A percentile compares a stretch with the other conserved stretches of the same genome.
phyloP scores from a whole-genome alignment of 35 echinoderm and acorn worm genomes.

The Chiridota heheva region DNA sequence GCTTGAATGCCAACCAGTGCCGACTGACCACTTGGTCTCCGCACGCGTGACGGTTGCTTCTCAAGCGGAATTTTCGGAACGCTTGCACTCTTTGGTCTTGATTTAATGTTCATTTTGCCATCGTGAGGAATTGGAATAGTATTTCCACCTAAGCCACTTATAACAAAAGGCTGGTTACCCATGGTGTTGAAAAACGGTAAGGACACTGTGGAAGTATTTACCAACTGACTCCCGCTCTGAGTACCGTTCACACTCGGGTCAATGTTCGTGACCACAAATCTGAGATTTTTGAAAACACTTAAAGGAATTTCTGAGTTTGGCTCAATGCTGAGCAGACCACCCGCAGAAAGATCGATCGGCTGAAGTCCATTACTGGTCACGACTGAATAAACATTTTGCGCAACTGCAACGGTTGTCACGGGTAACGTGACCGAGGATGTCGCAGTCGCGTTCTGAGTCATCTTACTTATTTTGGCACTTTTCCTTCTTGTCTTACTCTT shows the following conservation, averaged over 20 bases:
- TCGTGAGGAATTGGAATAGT: conserved; percentile 70
- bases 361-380: conserved; percentile 77
- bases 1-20: conserved; percentile 39
- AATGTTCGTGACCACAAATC: conserved; percentile 95
- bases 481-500: conserved; percentile 75
- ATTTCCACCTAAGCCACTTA: conserved; percentile 64
- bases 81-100: conserved; percentile 60
- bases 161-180: conserved; percentile 53
- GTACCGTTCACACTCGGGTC: conserved; percentile 66
- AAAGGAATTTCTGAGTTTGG: conserved; percentile 53
- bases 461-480: conserved; percentile 55
- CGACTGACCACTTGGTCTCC: conserved; percentile 51
- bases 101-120: conserved; percentile 91
- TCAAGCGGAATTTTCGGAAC: conserved; percentile 41
- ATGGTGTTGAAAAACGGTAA: conserved; percentile 73
- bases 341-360: conserved; percentile 48
- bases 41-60: conserved; percentile 35
- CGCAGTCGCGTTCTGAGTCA: conserved; percentile 28
- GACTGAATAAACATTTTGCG: conserved; percentile 68
- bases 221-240: conserved; percentile 3
- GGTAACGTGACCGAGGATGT: not conserved
- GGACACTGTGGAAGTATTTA: conserved; percentile 30
- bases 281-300: conserved; percentile 63
- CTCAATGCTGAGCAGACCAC: conserved; percentile 60
- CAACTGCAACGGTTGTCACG: conserved; percentile 23